phyloP scores from a whole-genome alignment of 1,140 invertebrate genomes.

The Nasonia longicornis region DNA sequence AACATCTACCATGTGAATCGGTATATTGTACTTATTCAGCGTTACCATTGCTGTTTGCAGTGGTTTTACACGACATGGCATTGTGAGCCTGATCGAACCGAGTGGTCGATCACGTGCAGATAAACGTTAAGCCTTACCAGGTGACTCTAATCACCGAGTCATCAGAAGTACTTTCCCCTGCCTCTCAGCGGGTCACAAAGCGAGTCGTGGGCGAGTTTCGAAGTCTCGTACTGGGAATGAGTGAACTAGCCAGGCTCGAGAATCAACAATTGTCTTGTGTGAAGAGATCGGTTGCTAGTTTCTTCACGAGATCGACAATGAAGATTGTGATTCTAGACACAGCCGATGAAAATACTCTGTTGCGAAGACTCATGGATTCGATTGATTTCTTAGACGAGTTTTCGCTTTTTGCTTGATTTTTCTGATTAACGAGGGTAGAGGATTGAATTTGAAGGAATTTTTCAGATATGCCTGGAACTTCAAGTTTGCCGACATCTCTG shows the following conservation, averaged over 20 bases:
- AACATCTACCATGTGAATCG: too few species aligned
- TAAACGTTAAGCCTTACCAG: neutral
- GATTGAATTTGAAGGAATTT: too few species aligned
- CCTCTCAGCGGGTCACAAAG: neutral
- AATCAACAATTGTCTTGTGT: neutral
- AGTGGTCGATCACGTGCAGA: neutral
- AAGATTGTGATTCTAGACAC: too few species aligned
- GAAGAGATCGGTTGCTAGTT: neutral
- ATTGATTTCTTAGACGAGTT: too few species aligned
- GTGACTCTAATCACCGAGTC: neutral
- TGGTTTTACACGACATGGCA: neutral
- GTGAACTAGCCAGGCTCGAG: neutral
- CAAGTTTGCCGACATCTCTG: too few species aligned
- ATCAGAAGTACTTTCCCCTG: neutral
- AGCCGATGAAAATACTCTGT: too few species aligned
- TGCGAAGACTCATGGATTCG: too few species aligned
- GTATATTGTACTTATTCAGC: neutral
- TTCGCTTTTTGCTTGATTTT: too few species aligned
- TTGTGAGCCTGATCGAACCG: neutral
- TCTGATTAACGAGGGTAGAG: too few species aligned
- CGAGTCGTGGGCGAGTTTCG: slow-evolving; percentile 1
- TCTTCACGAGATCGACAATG: neutral
- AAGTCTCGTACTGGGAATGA: neutral
- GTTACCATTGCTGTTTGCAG: neutral
- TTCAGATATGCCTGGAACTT: too few species aligned